Evolutionary conservation across 2,113 vertebrate genomes (phyloP).

Genomic region (Herpailurus yagouaroundi): DNA sequence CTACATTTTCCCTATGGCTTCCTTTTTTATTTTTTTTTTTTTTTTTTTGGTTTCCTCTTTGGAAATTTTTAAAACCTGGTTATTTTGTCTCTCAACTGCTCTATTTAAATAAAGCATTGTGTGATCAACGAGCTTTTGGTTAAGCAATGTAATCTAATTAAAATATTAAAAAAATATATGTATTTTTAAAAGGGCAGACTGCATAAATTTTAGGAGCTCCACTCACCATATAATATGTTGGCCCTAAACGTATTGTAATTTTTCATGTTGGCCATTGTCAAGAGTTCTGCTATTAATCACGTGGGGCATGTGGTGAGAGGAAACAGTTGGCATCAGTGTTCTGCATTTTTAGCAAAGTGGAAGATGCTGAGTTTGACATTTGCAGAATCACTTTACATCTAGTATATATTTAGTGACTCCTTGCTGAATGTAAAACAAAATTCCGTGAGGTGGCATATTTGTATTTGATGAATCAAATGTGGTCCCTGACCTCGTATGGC

Average conservation of each 20-base stretch:
- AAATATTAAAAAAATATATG: neutral
- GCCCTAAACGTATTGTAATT: neutral
- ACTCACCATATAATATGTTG: neutral
- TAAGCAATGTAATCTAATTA: neutral
- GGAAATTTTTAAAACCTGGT: neutral
- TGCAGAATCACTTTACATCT: neutral
- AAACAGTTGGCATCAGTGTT: neutral
- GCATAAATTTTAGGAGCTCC: neutral
- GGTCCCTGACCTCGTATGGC: neutral
- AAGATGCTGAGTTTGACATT: neutral
- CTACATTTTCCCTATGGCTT: neutral
- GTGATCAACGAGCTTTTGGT: neutral
- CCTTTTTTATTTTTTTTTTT: neutral
- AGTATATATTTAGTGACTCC: neutral
- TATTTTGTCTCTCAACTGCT: neutral
- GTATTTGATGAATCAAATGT: neutral
- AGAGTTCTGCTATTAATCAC: neutral
- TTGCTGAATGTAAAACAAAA: neutral
- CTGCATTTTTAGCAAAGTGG: neutral
- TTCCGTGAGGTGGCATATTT: neutral
- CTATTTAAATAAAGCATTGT: neutral
- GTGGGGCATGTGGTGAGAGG: too few species aligned
- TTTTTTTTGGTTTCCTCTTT: neutral
- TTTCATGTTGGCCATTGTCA: neutral
- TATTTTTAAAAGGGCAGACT: neutral